A percentile compares a stretch with the other conserved stretches of the same genome.
phyloP scores from a whole-genome alignment of 2,888 invertebrate species.

The Drosophila prolongata region DNA sequence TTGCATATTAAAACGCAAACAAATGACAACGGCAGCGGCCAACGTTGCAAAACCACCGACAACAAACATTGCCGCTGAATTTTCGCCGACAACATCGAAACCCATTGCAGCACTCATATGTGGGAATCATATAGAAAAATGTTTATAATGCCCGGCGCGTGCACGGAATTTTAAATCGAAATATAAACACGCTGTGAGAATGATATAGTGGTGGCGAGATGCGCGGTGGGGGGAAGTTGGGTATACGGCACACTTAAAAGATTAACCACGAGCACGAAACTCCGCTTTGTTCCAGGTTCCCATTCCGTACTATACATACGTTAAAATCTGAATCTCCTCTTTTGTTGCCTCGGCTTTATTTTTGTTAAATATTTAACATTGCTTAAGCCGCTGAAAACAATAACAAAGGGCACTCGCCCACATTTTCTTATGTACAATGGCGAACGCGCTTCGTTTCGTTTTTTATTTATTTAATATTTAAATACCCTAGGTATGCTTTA shows the following conservation, averaged over 20 bases:
- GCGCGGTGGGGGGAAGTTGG: background rate
- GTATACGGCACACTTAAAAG: conserved; percentile 69
- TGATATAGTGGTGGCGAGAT: conserved; percentile 1
- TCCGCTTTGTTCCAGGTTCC: conserved; percentile 33
- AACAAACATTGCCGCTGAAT: conserved; percentile 48
- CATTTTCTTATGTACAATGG: conserved; percentile 25
- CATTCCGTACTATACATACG: conserved; percentile 15
- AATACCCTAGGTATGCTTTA: conserved; percentile 10
- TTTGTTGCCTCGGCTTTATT: conserved; percentile 59
- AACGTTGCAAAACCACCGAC: conserved; percentile 50
- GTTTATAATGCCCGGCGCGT: conserved; percentile 70
- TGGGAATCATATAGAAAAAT: conserved; percentile 51
- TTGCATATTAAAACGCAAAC: conserved; percentile 64
- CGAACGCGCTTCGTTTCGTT: conserved; percentile 23
- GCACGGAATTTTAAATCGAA: conserved; percentile 74
- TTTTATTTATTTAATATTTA: conserved; percentile 35
- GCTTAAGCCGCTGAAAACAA: conserved; percentile 71
- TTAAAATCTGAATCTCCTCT: conserved; percentile 46
- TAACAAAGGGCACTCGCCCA: conserved; percentile 51
- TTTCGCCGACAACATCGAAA: conserved; percentile 24
- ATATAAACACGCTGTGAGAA: conserved; percentile 58
- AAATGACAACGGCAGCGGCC: conserved; percentile 41
- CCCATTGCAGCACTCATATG: conserved; percentile 7
- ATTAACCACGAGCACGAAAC: conserved; percentile 66
- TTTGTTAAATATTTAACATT: conserved; percentile 72